Evolutionary conservation across 37 sponge, comb jelly and placozoan species (phyloP).

Genomic region (Diacarnus erythraeanus): DNA sequence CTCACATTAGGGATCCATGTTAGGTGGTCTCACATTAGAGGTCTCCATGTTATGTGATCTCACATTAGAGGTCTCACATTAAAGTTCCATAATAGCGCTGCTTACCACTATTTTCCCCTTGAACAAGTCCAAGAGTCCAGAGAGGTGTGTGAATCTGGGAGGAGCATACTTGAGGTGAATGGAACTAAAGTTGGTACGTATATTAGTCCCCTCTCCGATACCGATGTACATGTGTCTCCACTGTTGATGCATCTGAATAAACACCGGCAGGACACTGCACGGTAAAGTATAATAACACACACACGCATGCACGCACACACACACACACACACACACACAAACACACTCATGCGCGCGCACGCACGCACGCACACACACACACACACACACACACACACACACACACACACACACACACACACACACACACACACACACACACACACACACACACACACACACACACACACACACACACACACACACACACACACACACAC

Average conservation of each 20-base stretch:
- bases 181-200: conserved; percentile 66
- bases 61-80: no score
- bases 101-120: conserved; percentile 74
- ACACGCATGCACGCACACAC: no score
- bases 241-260: conserved; percentile 75
- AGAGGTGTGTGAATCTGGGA: conserved; percentile 73
- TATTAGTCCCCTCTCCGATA: conserved; percentile 64
- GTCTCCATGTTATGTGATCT: no score
- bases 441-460: no score
- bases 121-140: conserved; percentile 89
- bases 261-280: conserved; percentile 69
- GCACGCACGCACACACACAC: background rate
- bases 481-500: no score
- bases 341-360: background rate
- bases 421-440: no score
- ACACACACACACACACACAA: no score
- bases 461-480: no score
- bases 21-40: no score
- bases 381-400: background rate
- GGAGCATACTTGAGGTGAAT: conserved; percentile 83
- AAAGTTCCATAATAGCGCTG: background rate
- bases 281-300: background rate
- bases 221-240: conserved; percentile 91
- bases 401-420: no score
- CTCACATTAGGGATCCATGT: no score